Conservation (phyloP, 2,888 invertebrate genomes). For the Lasius fuliginosus region DNA sequence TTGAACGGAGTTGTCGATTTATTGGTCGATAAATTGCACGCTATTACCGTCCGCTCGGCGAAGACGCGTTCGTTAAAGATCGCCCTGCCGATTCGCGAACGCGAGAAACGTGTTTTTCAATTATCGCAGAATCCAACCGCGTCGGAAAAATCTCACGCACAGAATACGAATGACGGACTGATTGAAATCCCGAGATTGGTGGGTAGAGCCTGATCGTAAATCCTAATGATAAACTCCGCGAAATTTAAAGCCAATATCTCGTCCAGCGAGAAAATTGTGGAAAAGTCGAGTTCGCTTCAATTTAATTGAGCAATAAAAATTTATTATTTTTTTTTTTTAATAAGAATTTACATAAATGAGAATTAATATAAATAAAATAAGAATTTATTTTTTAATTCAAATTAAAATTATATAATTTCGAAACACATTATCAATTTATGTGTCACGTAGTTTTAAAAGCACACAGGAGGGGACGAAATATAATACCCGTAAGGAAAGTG, state of each 20-base stretch:
- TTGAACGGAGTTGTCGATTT: conserved; percentile 81
- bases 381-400: neutral
- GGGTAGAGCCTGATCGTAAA: neutral
- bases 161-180: neutral
- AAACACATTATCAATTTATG: conserved; percentile 1
- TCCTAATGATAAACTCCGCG: neutral
- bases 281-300: neutral
- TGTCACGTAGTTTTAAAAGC: neutral
- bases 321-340: neutral
- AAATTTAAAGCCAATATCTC: neutral
- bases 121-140: conserved; percentile 23
- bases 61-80: conserved; percentile 58
- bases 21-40: conserved; percentile 81
- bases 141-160: conserved; percentile 1
- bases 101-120: conserved; percentile 50
- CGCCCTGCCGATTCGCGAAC: conserved; percentile 42
- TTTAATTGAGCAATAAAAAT: neutral
- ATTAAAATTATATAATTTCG: neutral
- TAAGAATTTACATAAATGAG: neutral
- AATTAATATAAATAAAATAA: too few species aligned
- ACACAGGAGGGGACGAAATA: neutral
- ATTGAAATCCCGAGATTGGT: neutral
- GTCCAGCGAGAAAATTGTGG: neutral
- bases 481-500: too few species aligned
- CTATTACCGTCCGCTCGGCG: conserved; percentile 70